Percentiles rank a stretch among this genome's conserved stretches.
Conservation (phyloP, 2,113 vertebrate species). For the Illadopsis cleaveri region DNA sequence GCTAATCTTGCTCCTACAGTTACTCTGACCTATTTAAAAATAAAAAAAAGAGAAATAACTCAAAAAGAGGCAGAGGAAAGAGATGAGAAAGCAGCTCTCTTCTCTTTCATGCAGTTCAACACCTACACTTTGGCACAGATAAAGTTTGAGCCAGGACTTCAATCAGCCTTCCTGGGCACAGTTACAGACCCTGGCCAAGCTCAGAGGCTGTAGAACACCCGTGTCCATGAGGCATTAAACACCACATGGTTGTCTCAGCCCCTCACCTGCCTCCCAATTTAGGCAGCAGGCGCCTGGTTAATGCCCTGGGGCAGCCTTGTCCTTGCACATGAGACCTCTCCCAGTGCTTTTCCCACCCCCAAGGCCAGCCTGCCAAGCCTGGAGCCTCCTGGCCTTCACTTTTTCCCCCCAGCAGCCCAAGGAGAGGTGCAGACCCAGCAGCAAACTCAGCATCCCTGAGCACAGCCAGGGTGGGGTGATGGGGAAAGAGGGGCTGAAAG, state of each 20-base stretch:
- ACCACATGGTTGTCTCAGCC: neutral
- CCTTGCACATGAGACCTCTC: neutral
- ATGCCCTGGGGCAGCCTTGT: neutral
- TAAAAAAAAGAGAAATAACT: neutral
- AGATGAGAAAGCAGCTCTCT: neutral
- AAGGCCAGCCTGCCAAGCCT: neutral
- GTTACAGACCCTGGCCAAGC: neutral
- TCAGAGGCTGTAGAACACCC: neutral
- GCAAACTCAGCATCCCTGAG: neutral
- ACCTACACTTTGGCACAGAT: neutral
- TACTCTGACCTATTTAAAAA: conserved; percentile 3
- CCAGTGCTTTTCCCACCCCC: neutral
- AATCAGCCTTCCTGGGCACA: neutral
- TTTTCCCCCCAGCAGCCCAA: neutral
- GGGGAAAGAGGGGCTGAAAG: neutral
- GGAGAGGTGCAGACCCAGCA: neutral
- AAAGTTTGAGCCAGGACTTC: conserved; percentile 9
- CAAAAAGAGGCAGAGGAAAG: neutral
- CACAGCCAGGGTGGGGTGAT: neutral
- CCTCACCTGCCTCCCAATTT: neutral
- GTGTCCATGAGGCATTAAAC: neutral
- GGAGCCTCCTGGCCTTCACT: neutral
- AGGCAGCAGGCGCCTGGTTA: neutral
- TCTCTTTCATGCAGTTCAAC: neutral
- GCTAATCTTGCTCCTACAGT: neutral